These are phyloP conservation scores for Falco rusticolus DNA, from an alignment of 2,797 vertebrate genomes.

Conservation along the genomic window DNA sequence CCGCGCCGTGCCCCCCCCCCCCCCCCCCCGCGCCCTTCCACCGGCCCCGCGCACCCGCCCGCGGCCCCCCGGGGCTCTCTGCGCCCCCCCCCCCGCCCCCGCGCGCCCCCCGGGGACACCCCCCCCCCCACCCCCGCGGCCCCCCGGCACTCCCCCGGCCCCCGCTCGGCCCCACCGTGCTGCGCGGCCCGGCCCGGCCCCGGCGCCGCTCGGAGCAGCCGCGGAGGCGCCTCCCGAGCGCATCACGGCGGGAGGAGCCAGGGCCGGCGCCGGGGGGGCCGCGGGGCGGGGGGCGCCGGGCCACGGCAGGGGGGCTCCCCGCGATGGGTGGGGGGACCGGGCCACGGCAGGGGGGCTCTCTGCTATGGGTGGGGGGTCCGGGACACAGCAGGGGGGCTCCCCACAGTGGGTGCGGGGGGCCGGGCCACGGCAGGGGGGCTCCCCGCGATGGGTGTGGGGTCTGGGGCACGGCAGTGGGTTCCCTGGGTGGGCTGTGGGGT, in stretches of 20 bases:
- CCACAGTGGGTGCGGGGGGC: not conserved
- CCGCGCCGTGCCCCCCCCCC: too few species aligned
- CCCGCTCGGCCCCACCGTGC: not conserved
- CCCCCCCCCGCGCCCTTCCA: not conserved
- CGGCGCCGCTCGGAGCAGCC: not conserved
- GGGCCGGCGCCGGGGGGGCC: too few species aligned
- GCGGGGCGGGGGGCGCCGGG: too few species aligned
- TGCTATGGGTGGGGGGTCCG: too few species aligned
- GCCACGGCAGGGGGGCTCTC: too few species aligned
- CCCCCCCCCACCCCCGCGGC: not conserved
- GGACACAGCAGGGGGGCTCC: too few species aligned
- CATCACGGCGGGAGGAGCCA: conserved; percentile 17
- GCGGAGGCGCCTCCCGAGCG: conserved; percentile 4
- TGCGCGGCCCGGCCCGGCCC: not conserved
- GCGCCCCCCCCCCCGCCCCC: not conserved
- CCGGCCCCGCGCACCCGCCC: not conserved
- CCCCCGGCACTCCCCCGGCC: not conserved
- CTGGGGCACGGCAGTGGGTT: too few species aligned
- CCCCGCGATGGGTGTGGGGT: too few species aligned
- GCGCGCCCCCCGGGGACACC: not conserved
- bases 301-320: not conserved
- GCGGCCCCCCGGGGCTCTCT: too few species aligned
- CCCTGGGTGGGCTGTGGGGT: too few species aligned
- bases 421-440: not conserved
- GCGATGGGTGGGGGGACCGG: too few species aligned